phyloP scores from a whole-genome alignment of 2,888 invertebrate genomes.

The Sepioteuthis lessoniana region DNA sequence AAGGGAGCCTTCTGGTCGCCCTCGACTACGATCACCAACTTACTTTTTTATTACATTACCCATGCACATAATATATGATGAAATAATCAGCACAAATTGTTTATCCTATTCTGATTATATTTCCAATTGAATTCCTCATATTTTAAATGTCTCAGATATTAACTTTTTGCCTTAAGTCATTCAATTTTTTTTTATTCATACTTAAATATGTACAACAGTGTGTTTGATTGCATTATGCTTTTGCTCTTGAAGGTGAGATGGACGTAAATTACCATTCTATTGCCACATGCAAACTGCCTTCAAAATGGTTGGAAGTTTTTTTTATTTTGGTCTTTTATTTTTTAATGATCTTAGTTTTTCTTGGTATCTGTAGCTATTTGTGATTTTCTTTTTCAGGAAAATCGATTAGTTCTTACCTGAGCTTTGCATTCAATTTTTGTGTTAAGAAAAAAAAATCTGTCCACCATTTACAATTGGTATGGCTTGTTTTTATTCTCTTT shows the following conservation, averaged over 20 bases:
- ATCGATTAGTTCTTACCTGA: conserved; percentile 14
- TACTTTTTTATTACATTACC: too few species aligned
- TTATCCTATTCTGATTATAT: too few species aligned
- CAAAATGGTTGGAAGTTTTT: background rate
- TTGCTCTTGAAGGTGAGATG: background rate
- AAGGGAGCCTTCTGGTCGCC: too few species aligned
- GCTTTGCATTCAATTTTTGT: background rate
- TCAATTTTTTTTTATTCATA: background rate
- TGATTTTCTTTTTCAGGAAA: background rate
- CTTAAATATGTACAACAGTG: background rate
- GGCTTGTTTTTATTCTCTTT: background rate
- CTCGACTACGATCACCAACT: too few species aligned
- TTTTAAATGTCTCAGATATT: background rate
- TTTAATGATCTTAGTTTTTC: background rate
- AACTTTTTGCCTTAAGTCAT: background rate
- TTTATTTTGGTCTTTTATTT: background rate
- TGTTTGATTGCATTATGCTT: background rate
- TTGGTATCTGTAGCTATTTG: background rate
- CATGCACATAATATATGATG: too few species aligned
- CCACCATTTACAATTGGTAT: background rate
- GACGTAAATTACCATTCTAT: background rate
- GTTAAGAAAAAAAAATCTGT: background rate
- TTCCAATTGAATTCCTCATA: too few species aligned
- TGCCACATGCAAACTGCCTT: background rate
- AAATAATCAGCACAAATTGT: too few species aligned